Evolutionary conservation across 2,797 vertebrate genomes (phyloP), one percentile per base, ranked within the genome.

Genomic region (Hafferia zeledoni): DNA sequence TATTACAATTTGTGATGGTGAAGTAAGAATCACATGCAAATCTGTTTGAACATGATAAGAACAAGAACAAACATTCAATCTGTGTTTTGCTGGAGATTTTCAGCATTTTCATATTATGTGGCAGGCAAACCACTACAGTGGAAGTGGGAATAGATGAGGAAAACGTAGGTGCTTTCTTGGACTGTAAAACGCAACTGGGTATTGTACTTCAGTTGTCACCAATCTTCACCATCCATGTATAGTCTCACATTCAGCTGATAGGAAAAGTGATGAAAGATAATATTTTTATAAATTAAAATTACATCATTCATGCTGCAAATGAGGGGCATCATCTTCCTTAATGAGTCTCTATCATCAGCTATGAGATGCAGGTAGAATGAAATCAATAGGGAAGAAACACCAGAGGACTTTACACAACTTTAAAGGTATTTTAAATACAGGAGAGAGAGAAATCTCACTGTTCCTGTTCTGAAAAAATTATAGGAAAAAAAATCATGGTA

Each of bases 41-140:
- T 68, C 80, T 93, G 74, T 82, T 81, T 89, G 67, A 84, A 74
- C 63, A 74, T 53, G 77, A 53, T 90, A 94, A 96, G 67, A 77
- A 79, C 8, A 60, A 31, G 56, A 78, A 41, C 25, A 84, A 94
- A 93, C 56, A 84, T 67, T 90, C 43, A 88, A 52, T 39, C 63
- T 22, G 25, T 37, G n/a, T 68, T 91, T 83, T 77, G 10, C 67
- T 86, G 59, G 23, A 79, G 59, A 76, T 33, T 75, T 49, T 79
- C 77, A 84, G 56, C 11, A 52, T 93, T 94, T 90, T n/a, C 52
- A n/a, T 76, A 56, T 56, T 76, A 37, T 22, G 33, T n/a, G 39
- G 47, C 30, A 82, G 52, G 50, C 70, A 91, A 89, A 94, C 61
- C 3, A 2, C 83, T 81, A n/a, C 61, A 94, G 30, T 52, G 35